Evolutionary conservation across 2,113 vertebrate species (phyloP), one percentile per base, ranked within the genome.

Genomic region (Dicentrarchus labrax): DNA sequence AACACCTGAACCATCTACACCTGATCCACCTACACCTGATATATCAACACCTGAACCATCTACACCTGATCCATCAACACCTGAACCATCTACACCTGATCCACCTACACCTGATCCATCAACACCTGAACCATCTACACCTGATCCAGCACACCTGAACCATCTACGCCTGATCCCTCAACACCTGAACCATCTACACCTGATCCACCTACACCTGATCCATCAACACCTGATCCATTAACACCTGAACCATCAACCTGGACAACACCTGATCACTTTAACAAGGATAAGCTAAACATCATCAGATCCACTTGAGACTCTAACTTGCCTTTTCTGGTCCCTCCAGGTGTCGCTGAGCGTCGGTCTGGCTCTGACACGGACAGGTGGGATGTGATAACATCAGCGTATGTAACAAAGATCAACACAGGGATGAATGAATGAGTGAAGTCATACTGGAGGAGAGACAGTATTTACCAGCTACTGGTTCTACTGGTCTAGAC

Each of bases 241-340:
- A 30, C 30, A 30, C 30, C 30, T 30, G 30, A 30, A 30, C 30
- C 30, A 30, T 30, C 30, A 30, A 30, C 30, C 30, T 30, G 30
- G 30, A 30, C 30, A 30, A 30, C 17, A 8, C 10, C 45, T 47
- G 0, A 9, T 4, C 1, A 8, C 41, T 38, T 57, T 39, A 8
- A 6, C 11, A 5, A 45, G 47, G 57, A 60, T 59, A 60, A 75
- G 30, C 72, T 77, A n/a, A 79, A 70, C 21, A 45, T 51, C 43
- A 48, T 38, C 50, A 72, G 16, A 67, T 54, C 39, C 41, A 61
- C 59, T 45, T 62, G 15, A 87, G 12, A 72, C 61, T 72, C 43
- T 45, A 21, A 93, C 90, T 88, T 75, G 77, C 93, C 93, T 93
- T 94, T 94, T 68, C 92, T 93, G 78, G 83, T 88, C 3, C 93